Base-by-base conservation (phyloP, 2,888 invertebrate species). In the Drosophila mercatorum region DNA sequence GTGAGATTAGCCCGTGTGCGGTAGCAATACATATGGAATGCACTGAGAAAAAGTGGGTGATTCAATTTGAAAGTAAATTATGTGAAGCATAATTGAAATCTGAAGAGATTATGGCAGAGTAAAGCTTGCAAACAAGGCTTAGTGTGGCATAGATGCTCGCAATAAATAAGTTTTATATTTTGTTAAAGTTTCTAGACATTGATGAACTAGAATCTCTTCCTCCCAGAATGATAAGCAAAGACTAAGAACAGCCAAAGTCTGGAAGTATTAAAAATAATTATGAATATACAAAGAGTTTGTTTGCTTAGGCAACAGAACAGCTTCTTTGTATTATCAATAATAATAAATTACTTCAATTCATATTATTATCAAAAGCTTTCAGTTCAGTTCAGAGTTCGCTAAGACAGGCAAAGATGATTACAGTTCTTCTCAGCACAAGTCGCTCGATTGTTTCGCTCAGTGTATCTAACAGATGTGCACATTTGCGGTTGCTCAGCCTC, bases 1-100 rank as follows among this genome's bases (percentile, higher is more conserved):
- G 77, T 72, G 76, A 77, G 78, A 73, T 82, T 86, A 81, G 56
- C 14, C 72, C 59, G 57, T 60, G 61, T 43, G 38, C 26, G 26
- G 49, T 34, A 38, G 62, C 46, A 43, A 52, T 10, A 38, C 17
- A 14, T 38, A 46, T 47, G 12, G 38, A 51, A n/a, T 22, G 34
- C 43, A 57, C 57, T 57, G 12, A 10, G 44, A 26, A 11, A 44
- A 57, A 44, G 28, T 38, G 0, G 2, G 10, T 5, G 3, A 22
- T 22, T 22, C 1, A 44, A 38, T 3, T 12, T 12, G 38, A 11
- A 36, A 4, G 1, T 36, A 8, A 43, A 5, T 17, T 10, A 43
- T 2, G 7, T 22, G 2, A 43, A 43, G 17, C 43, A 10, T 17
- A 8, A 2, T 17, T 17, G 43, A 43, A 17, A 17, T 17, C 11